Conservation (phyloP, 2,113 vertebrate genomes). For the Stegostoma tigrinum region DNA sequence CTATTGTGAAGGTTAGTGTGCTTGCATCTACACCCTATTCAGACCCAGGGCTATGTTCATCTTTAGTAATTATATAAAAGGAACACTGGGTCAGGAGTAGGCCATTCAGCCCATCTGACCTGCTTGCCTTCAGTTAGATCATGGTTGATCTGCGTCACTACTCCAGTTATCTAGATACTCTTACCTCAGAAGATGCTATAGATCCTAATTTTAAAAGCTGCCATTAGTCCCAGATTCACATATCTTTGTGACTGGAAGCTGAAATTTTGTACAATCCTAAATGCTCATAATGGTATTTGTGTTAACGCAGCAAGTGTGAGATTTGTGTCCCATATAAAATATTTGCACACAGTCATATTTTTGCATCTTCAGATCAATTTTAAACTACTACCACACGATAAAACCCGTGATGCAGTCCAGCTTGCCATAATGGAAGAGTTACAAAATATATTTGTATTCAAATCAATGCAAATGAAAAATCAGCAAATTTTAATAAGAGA, state of each 20-base stretch:
- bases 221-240: background rate
- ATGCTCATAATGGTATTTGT: background rate
- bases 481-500: background rate
- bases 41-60: background rate
- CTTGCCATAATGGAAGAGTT: background rate
- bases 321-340: background rate
- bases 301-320: background rate
- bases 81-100: background rate
- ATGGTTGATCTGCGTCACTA: background rate
- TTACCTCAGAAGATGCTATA: background rate
- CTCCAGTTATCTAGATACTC: too few relatives aligned
- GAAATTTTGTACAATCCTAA: background rate
- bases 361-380: background rate
- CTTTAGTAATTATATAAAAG: background rate
- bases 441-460: background rate
- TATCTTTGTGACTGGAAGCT: background rate
- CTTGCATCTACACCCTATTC: background rate
- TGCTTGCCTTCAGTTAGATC: background rate
- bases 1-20: conserved; percentile 87
- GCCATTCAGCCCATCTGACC: background rate
- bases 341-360: background rate
- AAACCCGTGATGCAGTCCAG: background rate
- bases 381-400: background rate
- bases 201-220: background rate
- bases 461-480: background rate